Conservation (phyloP, 2,797 vertebrate genomes). For the Neosalanx taihuensis region DNA sequence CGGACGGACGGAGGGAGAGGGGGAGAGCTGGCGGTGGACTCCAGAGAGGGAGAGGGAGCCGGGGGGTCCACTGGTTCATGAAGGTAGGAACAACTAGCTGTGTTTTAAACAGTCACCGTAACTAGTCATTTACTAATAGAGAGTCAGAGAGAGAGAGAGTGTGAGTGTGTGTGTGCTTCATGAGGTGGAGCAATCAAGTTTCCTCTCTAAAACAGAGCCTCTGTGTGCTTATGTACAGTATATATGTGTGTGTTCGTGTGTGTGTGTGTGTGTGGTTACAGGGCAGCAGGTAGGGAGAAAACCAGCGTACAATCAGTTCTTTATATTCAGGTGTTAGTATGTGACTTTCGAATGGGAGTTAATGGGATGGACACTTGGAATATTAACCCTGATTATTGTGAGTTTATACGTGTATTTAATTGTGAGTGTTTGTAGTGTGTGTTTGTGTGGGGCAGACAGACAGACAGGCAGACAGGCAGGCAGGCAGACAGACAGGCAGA, state of each 20-base stretch:
- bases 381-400: not conserved
- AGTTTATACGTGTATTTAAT: not conserved
- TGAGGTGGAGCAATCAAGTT: slow-evolving; percentile 34
- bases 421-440: not conserved
- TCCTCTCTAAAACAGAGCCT: not conserved
- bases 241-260: not conserved
- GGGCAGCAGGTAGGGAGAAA: not conserved
- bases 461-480: slow-evolving; percentile 1
- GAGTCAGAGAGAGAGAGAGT: slow-evolving; percentile 3
- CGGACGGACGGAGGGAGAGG: slow-evolving; percentile 35
- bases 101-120: slow-evolving; percentile 1
- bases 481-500: slow-evolving; percentile 20
- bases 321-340: too few relatives aligned
- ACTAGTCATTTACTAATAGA: not conserved
- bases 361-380: too few relatives aligned
- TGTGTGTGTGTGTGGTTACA: slow-evolving; percentile 5
- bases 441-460: not conserved
- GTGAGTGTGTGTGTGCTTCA: slow-evolving; percentile 25
- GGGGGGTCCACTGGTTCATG: slow-evolving; percentile 55
- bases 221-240: slow-evolving; percentile 15
- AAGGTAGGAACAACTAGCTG: slow-evolving; percentile 59
- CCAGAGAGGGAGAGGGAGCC: slow-evolving; percentile 15
- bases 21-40: slow-evolving; percentile 40
- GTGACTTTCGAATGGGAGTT: too few relatives aligned
- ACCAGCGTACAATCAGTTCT: not conserved